Evolutionary conservation across 2,113 vertebrate species (phyloP).

Genomic region (Anas platyrhynchos): DNA sequence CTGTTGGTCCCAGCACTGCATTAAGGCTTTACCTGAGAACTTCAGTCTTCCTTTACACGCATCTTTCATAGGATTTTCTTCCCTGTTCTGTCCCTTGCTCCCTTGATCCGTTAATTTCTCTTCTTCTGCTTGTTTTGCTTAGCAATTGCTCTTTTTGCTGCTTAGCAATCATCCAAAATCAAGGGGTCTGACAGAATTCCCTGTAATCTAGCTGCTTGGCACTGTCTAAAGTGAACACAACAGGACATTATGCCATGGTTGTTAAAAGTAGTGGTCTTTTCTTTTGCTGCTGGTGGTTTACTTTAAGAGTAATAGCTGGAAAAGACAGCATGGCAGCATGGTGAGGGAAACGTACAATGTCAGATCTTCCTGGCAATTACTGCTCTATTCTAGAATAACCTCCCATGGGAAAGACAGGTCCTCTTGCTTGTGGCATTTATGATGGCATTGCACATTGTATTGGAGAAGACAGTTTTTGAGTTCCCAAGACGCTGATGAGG

Average conservation of each 20-base stretch:
- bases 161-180: neutral
- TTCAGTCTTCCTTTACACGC: neutral
- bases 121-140: neutral
- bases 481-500: neutral
- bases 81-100: neutral
- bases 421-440: neutral
- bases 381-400: neutral
- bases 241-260: neutral
- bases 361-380: neutral
- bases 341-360: neutral
- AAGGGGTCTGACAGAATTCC: neutral
- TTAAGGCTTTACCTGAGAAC: neutral
- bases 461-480: neutral
- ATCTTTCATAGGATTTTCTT: neutral
- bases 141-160: neutral
- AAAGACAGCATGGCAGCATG: neutral
- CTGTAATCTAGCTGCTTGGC: neutral
- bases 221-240: neutral
- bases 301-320: neutral
- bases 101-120: neutral
- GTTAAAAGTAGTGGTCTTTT: neutral
- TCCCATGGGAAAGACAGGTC: neutral
- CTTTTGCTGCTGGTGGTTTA: neutral
- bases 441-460: neutral
- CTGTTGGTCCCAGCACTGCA: neutral